Percentiles rank a stretch among this genome's conserved stretches.
Evolutionary conservation across 2,888 invertebrate genomes (phyloP).

Genomic region (Yponomeuta plumbellus): DNA sequence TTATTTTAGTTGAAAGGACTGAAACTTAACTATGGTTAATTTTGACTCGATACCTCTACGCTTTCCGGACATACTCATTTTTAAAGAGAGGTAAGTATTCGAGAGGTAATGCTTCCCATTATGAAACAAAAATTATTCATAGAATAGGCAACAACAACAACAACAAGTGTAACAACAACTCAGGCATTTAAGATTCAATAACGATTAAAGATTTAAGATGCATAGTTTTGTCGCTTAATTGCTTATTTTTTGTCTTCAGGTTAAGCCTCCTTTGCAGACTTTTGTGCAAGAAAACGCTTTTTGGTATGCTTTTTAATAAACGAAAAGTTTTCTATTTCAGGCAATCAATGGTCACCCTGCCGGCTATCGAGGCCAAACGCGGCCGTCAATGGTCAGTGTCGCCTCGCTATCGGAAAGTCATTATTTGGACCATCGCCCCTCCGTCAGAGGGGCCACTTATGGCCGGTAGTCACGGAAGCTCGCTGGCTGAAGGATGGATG

Average conservation of each 20-base stretch:
- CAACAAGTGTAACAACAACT: too few relatives aligned
- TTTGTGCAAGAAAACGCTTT: too few relatives aligned
- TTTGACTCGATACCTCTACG: too few relatives aligned
- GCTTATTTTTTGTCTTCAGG: neutral
- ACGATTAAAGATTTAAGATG: neutral
- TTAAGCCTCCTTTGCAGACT: too few relatives aligned
- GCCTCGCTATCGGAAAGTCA: constrained; percentile 50
- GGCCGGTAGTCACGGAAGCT: constrained; percentile 32
- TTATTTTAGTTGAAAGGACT: too few relatives aligned
- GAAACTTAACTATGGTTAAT: too few relatives aligned
- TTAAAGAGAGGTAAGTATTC: too few relatives aligned
- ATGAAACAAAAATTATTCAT: too few relatives aligned
- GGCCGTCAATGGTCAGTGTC: constrained; percentile 29
- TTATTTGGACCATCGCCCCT: constrained; percentile 37
- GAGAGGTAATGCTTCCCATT: too few relatives aligned
- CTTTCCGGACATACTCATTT: too few relatives aligned
- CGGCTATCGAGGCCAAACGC: constrained; percentile 13
- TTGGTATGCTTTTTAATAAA: neutral
- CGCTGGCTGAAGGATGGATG: neutral
- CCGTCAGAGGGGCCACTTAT: constrained; percentile 32
- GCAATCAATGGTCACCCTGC: constrained; percentile 22
- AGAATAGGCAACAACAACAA: too few relatives aligned
- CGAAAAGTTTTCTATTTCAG: neutral
- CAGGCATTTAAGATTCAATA: neutral
- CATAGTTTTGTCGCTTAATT: neutral